Evolutionary conservation across 2,888 invertebrate species (phyloP).

Genomic region (Myopa testacea): DNA sequence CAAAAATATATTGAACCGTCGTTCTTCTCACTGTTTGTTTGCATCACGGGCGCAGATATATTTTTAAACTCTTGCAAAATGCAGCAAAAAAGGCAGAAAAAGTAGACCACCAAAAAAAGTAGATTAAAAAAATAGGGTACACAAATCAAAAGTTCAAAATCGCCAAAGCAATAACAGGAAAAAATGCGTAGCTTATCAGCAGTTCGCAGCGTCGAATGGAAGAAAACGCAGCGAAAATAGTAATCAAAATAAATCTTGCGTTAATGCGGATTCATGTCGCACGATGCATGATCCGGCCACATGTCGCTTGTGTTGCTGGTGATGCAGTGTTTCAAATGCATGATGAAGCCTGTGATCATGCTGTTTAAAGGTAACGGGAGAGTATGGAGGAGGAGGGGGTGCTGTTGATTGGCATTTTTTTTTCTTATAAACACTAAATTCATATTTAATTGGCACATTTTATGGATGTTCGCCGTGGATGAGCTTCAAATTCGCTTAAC

Average conservation of each 20-base stretch:
- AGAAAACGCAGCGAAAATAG: not conserved
- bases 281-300: too few relatives aligned
- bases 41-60: not conserved
- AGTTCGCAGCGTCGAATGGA: not conserved
- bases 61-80: not conserved
- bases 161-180: not conserved
- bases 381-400: not conserved
- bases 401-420: not conserved
- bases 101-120: not conserved
- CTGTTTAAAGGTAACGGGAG: not conserved
- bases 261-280: too few relatives aligned
- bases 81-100: not conserved
- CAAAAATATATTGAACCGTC: not conserved
- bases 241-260: not conserved
- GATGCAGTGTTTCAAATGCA: not conserved
- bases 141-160: slow-evolving; percentile 1
- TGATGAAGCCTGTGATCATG: not conserved
- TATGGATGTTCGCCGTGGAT: too few relatives aligned
- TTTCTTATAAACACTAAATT: not conserved
- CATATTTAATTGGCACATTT: too few relatives aligned
- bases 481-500: too few relatives aligned
- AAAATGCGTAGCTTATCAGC: too few relatives aligned
- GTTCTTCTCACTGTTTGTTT: not conserved
- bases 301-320: too few relatives aligned
- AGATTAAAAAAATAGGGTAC: not conserved